Base-by-base conservation (phyloP, 2,797 vertebrate genomes). In the Sebastolobus alascanus region DNA sequence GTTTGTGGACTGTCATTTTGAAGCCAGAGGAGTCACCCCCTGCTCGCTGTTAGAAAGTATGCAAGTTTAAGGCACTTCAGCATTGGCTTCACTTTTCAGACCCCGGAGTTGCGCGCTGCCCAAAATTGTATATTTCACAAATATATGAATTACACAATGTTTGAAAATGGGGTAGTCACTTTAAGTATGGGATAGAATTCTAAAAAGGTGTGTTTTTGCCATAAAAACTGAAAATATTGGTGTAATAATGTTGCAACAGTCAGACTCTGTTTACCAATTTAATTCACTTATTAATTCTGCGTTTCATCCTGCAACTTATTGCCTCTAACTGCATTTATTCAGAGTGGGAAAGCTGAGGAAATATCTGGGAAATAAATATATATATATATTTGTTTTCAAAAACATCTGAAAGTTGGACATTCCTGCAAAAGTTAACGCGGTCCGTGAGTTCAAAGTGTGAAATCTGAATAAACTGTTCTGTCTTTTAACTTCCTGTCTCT, bases 1-100 rank as follows among this genome's bases (percentile, higher is more conserved):
- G 40, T 43, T 43, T 43, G 40, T 43, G 40, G 13, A 43, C 40
- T 43, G 0, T 0, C 40, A 14, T 43, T 43, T 43, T 43, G 40
- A 43, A 43, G 40, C 31, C 46, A 50, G 46, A 50, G 46, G 18
- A 50, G 46, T 18, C 46, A 16, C 46, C 46, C 46, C 18, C 46
- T 50, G 7, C 46, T 50, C 18, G 46, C 0, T 8, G 0, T 50
- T 20, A 50, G 43, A 0, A 50, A 18, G 7, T 20, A 50, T 50
- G 46, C 46, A 50, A 50, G 46, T 50, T 50, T 50, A 20, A 20
- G 46, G 18, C 46, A 50, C 46, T 50, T 50, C 7, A 0, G 7
- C 46, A 20, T 50, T 50, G 46, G 46, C 46, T 50, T 50, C 18
- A 50, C 18, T 50, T 50, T 50, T 50, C 46, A 50, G 46, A 37